Conservation (phyloP, 1,140 invertebrate species). For the Aphis gossypii region DNA sequence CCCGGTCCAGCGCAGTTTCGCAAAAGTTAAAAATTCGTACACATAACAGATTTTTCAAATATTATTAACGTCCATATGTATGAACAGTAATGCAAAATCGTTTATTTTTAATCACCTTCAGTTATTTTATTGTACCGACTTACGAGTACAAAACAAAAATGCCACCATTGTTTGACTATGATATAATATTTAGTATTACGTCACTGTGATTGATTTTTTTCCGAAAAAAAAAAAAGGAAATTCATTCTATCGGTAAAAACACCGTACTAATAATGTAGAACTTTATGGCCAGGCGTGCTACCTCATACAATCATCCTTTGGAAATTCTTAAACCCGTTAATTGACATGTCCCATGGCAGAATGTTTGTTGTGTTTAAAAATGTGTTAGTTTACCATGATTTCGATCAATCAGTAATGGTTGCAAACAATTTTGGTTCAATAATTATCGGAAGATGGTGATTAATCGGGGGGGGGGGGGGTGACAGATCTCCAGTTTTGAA, state of each 20-base stretch:
- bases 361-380: neutral
- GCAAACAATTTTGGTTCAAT: accelerated
- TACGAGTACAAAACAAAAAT: neutral
- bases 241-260: neutral
- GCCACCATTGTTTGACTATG: neutral
- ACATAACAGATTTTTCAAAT: neutral
- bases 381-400: neutral
- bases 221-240: neutral
- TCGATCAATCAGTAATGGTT: neutral
- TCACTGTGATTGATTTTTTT: neutral
- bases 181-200: neutral
- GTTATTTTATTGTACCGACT: neutral
- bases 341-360: neutral
- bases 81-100: neutral
- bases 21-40: neutral
- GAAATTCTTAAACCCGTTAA: neutral
- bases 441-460: neutral
- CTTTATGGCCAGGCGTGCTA: neutral
- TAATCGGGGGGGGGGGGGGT: too few relatives aligned
- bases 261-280: neutral
- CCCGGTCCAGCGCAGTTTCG: too few relatives aligned
- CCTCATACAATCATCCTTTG: neutral
- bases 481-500: neutral
- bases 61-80: neutral
- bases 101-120: neutral